Percentiles rank a stretch among this genome's conserved stretches.
phyloP scores from a whole-genome alignment of 2,113 vertebrate species.

The Gavia stellata region DNA sequence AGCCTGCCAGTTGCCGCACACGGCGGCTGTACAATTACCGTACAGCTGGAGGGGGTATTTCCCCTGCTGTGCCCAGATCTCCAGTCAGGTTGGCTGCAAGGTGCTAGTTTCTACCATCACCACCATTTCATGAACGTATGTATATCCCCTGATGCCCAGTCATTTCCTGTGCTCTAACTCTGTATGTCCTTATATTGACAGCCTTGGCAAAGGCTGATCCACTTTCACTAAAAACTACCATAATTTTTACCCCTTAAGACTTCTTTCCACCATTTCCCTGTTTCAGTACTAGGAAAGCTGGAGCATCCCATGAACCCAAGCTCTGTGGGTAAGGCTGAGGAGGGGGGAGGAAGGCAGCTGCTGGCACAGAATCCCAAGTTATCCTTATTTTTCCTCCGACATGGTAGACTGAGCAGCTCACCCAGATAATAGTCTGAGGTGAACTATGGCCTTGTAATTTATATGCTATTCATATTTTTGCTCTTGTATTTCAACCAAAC shows the following conservation, averaged over 20 bases:
- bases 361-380: background rate
- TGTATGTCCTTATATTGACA: background rate
- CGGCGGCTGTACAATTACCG: background rate
- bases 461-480: background rate
- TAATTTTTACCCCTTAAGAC: background rate
- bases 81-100: background rate
- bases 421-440: background rate
- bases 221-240: background rate
- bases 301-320: background rate
- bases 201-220: background rate
- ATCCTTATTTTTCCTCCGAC: background rate
- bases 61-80: background rate
- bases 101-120: background rate
- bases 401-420: background rate
- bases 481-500: background rate
- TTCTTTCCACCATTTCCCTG: background rate
- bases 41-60: background rate
- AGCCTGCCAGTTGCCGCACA: background rate
- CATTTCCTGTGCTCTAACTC: background rate
- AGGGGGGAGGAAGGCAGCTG: background rate
- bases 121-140: background rate
- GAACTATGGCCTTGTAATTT: background rate
- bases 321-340: background rate
- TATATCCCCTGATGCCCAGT: background rate
- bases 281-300: background rate